Evolutionary conservation across 2,113 vertebrate species (phyloP).

Genomic region (Corythornis madagascariensis): DNA sequence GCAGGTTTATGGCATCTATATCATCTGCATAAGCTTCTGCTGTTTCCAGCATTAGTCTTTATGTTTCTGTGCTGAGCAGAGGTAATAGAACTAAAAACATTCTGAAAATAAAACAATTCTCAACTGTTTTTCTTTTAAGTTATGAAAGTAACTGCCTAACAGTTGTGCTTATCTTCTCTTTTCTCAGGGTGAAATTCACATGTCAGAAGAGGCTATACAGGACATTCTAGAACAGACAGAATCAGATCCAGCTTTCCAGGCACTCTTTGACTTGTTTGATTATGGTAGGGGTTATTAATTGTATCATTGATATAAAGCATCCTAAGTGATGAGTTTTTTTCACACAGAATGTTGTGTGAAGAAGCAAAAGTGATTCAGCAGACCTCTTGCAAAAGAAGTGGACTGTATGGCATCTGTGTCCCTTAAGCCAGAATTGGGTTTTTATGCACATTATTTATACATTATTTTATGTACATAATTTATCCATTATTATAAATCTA

Average conservation of each 20-base stretch:
- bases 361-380: not conserved
- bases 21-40: not conserved
- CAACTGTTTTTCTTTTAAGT: not conserved
- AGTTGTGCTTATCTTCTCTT: not conserved
- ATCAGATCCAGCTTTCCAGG: slow-evolving; percentile 97
- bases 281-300: slow-evolving; percentile 78
- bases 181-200: slow-evolving; percentile 93
- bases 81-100: not conserved
- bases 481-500: not conserved
- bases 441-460: not conserved
- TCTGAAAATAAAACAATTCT: not conserved
- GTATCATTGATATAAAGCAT: not conserved
- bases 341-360: not conserved
- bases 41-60: not conserved
- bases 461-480: not conserved
- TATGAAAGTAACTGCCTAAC: not conserved
- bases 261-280: slow-evolving; percentile 96
- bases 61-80: not conserved
- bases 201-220: slow-evolving; percentile 96
- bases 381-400: not conserved
- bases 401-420: not conserved
- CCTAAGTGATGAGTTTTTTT: not conserved
- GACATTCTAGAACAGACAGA: slow-evolving; percentile 97
- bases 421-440: not conserved
- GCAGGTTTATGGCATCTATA: not conserved